Percentiles rank a stretch among this genome's conserved stretches.
phyloP scores from a whole-genome alignment of 2,797 vertebrate genomes.

The Zalophus californianus region DNA sequence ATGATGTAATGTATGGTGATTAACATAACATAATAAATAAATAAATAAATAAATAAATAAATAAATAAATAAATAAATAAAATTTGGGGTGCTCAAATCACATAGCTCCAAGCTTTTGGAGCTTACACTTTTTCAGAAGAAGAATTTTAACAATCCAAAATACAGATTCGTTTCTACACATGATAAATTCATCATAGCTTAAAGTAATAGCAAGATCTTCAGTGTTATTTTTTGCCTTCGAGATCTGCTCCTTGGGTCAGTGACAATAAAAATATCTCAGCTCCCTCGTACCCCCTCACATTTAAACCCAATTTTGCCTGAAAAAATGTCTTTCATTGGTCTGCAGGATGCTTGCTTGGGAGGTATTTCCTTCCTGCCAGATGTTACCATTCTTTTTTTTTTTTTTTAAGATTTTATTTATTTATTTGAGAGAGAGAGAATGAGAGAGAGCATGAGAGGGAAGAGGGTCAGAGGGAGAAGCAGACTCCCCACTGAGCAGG shows the following conservation, averaged over 20 bases:
- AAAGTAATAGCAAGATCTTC: neutral
- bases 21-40: no score
- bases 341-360: neutral
- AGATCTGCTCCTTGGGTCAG: neutral
- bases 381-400: neutral
- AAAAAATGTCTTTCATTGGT: neutral
- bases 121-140: slow-evolving; percentile 4
- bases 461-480: no score
- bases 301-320: slow-evolving; percentile 15
- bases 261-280: neutral
- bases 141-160: neutral
- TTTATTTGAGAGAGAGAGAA: no score
- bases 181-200: neutral
- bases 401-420: no score
- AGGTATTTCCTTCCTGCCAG: neutral
- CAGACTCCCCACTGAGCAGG: no score
- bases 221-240: neutral
- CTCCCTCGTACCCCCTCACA: neutral
- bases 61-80: no score
- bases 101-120: neutral
- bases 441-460: no score
- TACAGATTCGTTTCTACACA: neutral
- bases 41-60: no score
- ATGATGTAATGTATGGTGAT: no score
- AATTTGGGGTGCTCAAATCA: neutral